Evolutionary conservation across 2,113 vertebrate genomes (phyloP).

Genomic region (Dendropsophus ebraccatus): DNA sequence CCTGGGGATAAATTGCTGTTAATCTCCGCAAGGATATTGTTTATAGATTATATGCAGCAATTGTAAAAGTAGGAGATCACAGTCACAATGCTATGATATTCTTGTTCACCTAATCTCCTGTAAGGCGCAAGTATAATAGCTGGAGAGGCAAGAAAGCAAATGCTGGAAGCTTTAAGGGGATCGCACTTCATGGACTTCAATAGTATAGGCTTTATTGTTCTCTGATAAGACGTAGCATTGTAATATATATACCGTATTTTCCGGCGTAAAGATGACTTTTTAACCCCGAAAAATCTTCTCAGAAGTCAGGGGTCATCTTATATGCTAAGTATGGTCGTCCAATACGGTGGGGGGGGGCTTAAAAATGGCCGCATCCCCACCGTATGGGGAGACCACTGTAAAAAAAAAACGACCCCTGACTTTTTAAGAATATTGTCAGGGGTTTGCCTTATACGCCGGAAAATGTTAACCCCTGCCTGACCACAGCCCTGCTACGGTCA

Average conservation of each 20-base stretch:
- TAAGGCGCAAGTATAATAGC: neutral
- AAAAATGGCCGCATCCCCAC: too few species aligned
- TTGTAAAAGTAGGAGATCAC: neutral
- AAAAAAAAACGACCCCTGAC: too few species aligned
- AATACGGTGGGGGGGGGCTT: too few species aligned
- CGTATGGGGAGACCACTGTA: too few species aligned
- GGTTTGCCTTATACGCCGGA: too few species aligned
- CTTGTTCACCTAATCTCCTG: neutral
- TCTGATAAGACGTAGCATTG: neutral
- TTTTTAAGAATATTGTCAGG: too few species aligned
- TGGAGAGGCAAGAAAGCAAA: neutral
- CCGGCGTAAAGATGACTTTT: too few species aligned
- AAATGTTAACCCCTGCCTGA: too few species aligned
- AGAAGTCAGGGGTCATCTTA: too few species aligned
- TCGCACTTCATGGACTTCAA: neutral
- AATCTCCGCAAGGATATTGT: neutral
- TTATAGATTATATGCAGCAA: constrained; percentile 1
- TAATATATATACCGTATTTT: neutral
- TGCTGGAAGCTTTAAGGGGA: neutral
- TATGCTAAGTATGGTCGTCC: too few species aligned
- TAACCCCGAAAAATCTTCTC: too few species aligned
- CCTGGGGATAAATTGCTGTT: neutral
- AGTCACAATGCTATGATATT: neutral
- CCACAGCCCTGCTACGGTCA: too few species aligned
- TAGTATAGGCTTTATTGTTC: neutral